phyloP scores from a whole-genome alignment of 2,888 invertebrate species.

The Rapana venosa region DNA sequence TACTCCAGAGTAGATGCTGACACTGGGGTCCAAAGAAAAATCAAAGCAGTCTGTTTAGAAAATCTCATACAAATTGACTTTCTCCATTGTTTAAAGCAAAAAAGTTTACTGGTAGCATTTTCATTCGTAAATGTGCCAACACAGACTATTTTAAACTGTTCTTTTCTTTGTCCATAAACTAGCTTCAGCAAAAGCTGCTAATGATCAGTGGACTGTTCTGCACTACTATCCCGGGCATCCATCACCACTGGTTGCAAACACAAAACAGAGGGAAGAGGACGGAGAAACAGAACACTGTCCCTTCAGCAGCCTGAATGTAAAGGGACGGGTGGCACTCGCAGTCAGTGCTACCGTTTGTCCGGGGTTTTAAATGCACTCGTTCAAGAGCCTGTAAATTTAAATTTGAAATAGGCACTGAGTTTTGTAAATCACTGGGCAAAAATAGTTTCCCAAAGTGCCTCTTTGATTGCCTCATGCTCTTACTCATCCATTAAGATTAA shows the following conservation, averaged over 20 bases:
- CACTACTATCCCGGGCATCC: conserved; percentile 4
- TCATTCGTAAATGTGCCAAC: neutral
- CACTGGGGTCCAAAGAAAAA: neutral
- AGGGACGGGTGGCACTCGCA: neutral
- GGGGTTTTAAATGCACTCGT: too few species aligned
- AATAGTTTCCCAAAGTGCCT: neutral
- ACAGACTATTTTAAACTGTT: conserved; percentile 2
- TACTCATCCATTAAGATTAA: too few species aligned
- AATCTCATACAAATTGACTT: neutral
- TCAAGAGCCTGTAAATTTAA: too few species aligned
- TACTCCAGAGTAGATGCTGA: neutral
- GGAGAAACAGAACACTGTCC: conserved; percentile 27
- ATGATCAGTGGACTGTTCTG: conserved; percentile 28
- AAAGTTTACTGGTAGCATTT: neutral
- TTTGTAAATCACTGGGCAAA: neutral
- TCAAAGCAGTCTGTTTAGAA: neutral
- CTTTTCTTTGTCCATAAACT: neutral
- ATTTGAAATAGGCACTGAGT: too few species aligned
- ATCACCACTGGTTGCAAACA: conserved; percentile 39
- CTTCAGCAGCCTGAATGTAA: conserved; percentile 11
- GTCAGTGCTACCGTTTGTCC: neutral
- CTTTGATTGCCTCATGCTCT: neutral
- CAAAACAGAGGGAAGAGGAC: conserved; percentile 25
- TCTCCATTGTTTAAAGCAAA: neutral
- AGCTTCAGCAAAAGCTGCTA: neutral